Evolutionary conservation across 2,888 invertebrate genomes (phyloP).

Genomic region (Coronaproctus castanopsis): DNA sequence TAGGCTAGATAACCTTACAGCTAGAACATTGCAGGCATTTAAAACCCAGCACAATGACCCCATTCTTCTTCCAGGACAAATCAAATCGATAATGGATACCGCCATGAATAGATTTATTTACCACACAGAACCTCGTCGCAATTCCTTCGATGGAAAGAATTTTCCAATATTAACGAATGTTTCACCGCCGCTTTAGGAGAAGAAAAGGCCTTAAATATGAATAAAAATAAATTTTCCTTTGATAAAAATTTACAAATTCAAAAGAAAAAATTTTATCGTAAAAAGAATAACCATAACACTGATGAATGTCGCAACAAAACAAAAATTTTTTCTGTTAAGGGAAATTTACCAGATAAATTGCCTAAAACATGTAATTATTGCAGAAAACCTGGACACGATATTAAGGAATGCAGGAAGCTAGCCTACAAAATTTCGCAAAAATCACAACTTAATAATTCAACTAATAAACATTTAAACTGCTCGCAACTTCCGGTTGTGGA

Average conservation of each 20-base stretch:
- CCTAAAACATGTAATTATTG: conserved; percentile 1
- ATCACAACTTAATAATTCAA: too few relatives aligned
- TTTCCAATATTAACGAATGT: not conserved
- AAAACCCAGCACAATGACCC: not conserved
- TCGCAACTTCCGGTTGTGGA: not conserved
- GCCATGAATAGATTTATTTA: not conserved
- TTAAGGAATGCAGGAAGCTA: conserved; percentile 1
- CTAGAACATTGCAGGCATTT: not conserved
- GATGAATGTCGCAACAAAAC: not conserved
- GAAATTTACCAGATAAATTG: not conserved
- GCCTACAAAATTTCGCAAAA: not conserved
- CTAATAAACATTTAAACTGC: not conserved
- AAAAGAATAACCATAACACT: not conserved
- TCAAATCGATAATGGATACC: not conserved
- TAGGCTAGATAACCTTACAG: not conserved
- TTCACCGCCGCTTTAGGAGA: not conserved
- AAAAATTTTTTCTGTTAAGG: not conserved
- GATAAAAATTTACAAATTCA: not conserved
- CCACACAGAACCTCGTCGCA: not conserved
- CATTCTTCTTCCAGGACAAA: not conserved
- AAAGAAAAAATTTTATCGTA: not conserved
- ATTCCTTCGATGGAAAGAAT: not conserved
- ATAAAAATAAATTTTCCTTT: not conserved
- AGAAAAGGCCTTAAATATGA: not conserved
- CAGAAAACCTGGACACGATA: conserved; percentile 3